A percentile compares a stretch with the other conserved stretches of the same genome.
These are phyloP conservation scores for Lasioglossum calceatum DNA, from an alignment of 2,888 invertebrate species.

Conservation along the genomic window DNA sequence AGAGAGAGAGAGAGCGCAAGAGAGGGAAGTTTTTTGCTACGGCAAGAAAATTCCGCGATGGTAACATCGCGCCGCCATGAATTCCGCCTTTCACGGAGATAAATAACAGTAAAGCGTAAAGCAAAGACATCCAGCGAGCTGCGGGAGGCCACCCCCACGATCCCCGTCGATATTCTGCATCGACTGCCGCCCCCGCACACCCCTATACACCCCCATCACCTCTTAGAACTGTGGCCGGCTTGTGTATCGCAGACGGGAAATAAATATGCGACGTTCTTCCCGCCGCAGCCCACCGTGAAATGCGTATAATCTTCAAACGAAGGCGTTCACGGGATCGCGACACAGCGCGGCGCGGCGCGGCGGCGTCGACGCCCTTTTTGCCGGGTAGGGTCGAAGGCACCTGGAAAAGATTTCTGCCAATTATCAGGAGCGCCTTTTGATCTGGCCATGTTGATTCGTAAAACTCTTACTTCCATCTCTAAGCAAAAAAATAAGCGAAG, in stretches of 20 bases:
- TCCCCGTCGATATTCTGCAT: constrained; percentile 58
- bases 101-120: constrained; percentile 77
- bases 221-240: constrained; percentile 54
- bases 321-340: constrained; percentile 48
- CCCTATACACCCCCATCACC: constrained; percentile 24
- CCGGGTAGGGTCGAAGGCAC: constrained; percentile 41
- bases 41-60: constrained; percentile 35
- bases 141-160: constrained; percentile 39
- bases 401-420: constrained; percentile 81
- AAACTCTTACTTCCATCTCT: constrained; percentile 79
- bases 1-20: neutral
- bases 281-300: constrained; percentile 66
- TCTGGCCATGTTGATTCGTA: constrained; percentile 82
- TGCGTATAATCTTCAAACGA: constrained; percentile 81
- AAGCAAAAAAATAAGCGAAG: constrained; percentile 18
- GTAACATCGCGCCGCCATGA: constrained; percentile 35
- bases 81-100: constrained; percentile 72
- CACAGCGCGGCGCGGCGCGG: constrained; percentile 28
- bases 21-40: constrained; percentile 12
- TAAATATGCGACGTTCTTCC: constrained; percentile 78
- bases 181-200: constrained; percentile 30
- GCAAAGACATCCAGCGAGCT: constrained; percentile 71
- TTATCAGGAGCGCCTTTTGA: constrained; percentile 83
- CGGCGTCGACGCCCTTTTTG: constrained; percentile 40
- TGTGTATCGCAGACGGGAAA: constrained; percentile 71